Base-by-base conservation (phyloP, 2,888 invertebrate genomes). In the Prenolepis imparis region DNA sequence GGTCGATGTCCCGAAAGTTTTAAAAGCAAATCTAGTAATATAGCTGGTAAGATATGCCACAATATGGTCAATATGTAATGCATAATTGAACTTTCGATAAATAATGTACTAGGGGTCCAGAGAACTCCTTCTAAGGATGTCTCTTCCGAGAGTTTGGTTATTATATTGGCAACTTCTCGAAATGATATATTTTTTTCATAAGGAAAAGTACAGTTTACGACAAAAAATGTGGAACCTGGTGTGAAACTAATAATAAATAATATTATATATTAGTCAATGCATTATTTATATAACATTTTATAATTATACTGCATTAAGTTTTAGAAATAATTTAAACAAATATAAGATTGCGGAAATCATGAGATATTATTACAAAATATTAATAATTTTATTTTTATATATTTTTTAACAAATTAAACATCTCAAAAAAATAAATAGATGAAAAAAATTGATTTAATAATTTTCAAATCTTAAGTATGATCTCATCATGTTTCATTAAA, bases 31-130 rank as follows among this genome's bases (percentile, higher is more conserved):
- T 99, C 99, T 39, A 98, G 95, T 0, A 98, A 89, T 15, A 98
- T 92, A 0, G 98, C 98, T 0, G 98, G 98, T 21, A 98, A 90
- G 32, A 98, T 94, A 93, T 99, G 99, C 75, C 97, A 95, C 0
- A 98, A 92, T 72, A 98, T 95, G 12, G 97, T 96, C 95, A 96
- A 90, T 1, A 97, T 93, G 89, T 97, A 97, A 95, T 97, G 97
- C 18, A 96, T 84, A 0, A 96, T 94, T 83, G 96, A 96, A 52
- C 95, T 96, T 0, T 94, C 95, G 0, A 97, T 97, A 11, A 97
- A 95, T 0, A 94, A 93, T 0, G 96, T 96, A 0, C 96, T 95
- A 0, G 97, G 96, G 41, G 95, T 94, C 98, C 98, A 97, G 87
- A 98, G 90, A 21, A 96, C 96, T 66, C 96, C 96, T 75, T 97